A percentile compares a stretch with the other conserved stretches of the same genome.
Conservation (phyloP, 2,113 vertebrate species). For the Pollimyrus isidori region DNA sequence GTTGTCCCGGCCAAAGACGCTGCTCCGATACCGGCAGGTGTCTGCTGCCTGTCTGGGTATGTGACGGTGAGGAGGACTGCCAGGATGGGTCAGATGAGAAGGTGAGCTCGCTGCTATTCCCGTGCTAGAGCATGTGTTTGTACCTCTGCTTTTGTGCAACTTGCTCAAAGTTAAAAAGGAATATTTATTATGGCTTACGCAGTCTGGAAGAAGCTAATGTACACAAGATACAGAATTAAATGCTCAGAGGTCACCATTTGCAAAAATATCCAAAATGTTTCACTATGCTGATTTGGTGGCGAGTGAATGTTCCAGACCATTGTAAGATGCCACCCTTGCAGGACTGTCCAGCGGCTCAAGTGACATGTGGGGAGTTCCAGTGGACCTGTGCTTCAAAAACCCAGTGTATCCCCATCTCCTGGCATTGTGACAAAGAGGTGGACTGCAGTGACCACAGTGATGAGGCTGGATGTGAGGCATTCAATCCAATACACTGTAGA, state of each 20-base stretch:
- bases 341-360: slow-evolving; percentile 51
- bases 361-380: slow-evolving; percentile 58
- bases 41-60: slow-evolving; percentile 69
- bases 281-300: neutral
- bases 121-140: neutral
- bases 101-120: slow-evolving; percentile 48
- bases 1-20: slow-evolving; percentile 58
- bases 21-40: slow-evolving; percentile 71
- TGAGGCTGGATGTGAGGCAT: slow-evolving; percentile 63
- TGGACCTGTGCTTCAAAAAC: slow-evolving; percentile 60
- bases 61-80: slow-evolving; percentile 75
- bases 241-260: neutral
- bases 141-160: neutral
- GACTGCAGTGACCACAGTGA: slow-evolving; percentile 80
- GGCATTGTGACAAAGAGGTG: slow-evolving; percentile 68
- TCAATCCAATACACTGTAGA: too few species aligned
- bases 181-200: neutral
- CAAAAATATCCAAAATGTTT: neutral
- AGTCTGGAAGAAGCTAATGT: neutral
- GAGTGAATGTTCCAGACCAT: neutral
- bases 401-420: slow-evolving; percentile 64
- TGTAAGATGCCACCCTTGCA: slow-evolving; percentile 26
- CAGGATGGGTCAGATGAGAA: slow-evolving; percentile 75
- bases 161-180: neutral
- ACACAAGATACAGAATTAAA: neutral